Evolutionary conservation across 2,797 vertebrate species (phyloP), one percentile per base, ranked within the genome.

Genomic region (Lepus townsendii): DNA sequence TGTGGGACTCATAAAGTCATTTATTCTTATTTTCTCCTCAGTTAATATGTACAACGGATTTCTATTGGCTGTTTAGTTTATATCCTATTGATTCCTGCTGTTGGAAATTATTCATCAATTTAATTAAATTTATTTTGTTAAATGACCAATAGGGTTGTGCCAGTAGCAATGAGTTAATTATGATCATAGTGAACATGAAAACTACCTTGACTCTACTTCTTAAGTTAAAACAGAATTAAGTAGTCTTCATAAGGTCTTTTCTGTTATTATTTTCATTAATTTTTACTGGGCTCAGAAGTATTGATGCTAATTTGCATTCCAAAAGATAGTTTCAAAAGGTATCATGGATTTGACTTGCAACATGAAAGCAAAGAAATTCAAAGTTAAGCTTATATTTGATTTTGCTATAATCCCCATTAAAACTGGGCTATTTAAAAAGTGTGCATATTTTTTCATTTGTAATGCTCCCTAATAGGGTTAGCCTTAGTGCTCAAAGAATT

Each of bases 281-380:
- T 94, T 94, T 96, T 38, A 69, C 93, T 91, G 24, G 87, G 27
- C 27, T 93, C 72, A 96, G 80, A 65, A 91, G 84, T 94, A 83
- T 13, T 47, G 14, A 13, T 69, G 30, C 66, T 82, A 16, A 97
- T 96, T 97, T 96, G 52, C 89, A 97, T 96, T 96, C 79, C 72
- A 96, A 96, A 97, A 96, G 83, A 68, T 57, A 75, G 69, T 89
- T 96, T 95, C 62, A 87, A 94, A 77, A 80, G 8, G 27, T 83
- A 69, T 88, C 66, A 75, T 95, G 91, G 76, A 96, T 96, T 97
- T 95, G 95, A 95, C 89, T 94, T 93, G 88, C 95, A 96, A 95
- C 93, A 96, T 96, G 96, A 97, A 96, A 97, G 76, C 68, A 26
- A 93, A 95, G 93, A 93, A 93, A 93, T 87, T 95, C 82, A 95